These are phyloP conservation scores for Leuctra nigra DNA, from an alignment of 2,888 invertebrate species.

Conservation along the genomic window DNA sequence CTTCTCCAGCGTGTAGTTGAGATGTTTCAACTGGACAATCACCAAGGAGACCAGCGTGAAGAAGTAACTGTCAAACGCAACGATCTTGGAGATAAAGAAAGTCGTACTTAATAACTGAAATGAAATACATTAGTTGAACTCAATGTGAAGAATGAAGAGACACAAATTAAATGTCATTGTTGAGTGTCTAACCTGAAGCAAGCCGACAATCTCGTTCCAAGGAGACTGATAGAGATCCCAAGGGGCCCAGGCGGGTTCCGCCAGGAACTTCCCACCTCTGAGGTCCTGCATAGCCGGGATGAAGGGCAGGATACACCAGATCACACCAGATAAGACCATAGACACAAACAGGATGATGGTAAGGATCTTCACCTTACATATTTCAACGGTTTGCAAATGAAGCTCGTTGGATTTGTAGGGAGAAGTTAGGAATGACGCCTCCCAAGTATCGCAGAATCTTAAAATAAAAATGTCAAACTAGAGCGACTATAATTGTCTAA, in stretches of 20 bases:
- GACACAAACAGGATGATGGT: background rate
- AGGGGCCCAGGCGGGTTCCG: background rate
- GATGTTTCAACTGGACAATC: no score
- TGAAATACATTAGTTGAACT: no score
- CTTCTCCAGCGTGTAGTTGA: no score
- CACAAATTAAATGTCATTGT: no score
- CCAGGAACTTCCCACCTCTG: background rate
- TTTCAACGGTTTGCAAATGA: background rate
- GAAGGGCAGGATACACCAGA: background rate
- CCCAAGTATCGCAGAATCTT: background rate
- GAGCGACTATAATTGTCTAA: no score
- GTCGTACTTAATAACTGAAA: no score
- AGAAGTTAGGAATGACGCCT: background rate
- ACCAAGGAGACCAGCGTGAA: no score
- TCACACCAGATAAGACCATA: background rate
- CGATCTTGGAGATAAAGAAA: background rate
- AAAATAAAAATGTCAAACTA: no score
- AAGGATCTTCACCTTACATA: background rate
- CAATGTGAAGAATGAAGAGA: no score
- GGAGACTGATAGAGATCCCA: background rate
- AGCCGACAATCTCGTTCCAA: background rate
- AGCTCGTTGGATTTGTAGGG: background rate
- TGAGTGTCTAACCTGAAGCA: background rate
- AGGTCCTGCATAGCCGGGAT: background rate
- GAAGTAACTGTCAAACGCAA: background rate